phyloP scores from a whole-genome alignment of 2,888 invertebrate species.

The Eristalis arbustorum region DNA sequence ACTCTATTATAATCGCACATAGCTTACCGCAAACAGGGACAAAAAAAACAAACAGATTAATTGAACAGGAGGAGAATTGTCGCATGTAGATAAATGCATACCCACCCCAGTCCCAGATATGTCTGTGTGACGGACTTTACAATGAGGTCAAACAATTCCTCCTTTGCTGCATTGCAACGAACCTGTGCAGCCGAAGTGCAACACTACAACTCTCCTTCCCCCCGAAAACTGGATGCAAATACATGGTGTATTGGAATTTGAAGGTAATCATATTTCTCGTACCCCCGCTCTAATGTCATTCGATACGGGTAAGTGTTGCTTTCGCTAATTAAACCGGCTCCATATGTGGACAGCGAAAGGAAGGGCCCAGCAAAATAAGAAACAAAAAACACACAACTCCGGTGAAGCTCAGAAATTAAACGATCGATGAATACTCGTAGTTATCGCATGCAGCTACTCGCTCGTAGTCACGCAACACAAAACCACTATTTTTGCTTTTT shows the following conservation, averaged over 20 bases:
- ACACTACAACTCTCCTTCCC: neutral
- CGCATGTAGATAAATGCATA: neutral
- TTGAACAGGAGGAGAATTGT: neutral
- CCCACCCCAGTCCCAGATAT: neutral
- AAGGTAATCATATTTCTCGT: neutral
- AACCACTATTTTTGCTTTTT: neutral
- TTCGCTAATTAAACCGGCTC: constrained; percentile 38
- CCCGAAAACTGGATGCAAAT: neutral
- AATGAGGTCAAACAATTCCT: neutral
- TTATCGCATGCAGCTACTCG: constrained; percentile 46
- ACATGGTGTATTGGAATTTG: neutral
- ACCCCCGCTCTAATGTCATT: neutral
- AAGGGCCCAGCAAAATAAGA: neutral
- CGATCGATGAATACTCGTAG: constrained; percentile 42
- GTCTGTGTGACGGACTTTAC: neutral
- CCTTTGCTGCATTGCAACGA: neutral
- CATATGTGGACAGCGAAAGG: neutral
- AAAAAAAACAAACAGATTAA: neutral
- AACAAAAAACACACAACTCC: neutral
- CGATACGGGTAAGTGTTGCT: constrained; percentile 12
- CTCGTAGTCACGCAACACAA: constrained; percentile 48
- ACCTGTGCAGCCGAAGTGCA: neutral
- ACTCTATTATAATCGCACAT: neutral
- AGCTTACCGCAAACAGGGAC: neutral
- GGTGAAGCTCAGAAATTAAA: constrained; percentile 1